These are phyloP conservation scores for Macropis europaea DNA, from an alignment of 2,888 invertebrate genomes.

Conservation along the genomic window DNA sequence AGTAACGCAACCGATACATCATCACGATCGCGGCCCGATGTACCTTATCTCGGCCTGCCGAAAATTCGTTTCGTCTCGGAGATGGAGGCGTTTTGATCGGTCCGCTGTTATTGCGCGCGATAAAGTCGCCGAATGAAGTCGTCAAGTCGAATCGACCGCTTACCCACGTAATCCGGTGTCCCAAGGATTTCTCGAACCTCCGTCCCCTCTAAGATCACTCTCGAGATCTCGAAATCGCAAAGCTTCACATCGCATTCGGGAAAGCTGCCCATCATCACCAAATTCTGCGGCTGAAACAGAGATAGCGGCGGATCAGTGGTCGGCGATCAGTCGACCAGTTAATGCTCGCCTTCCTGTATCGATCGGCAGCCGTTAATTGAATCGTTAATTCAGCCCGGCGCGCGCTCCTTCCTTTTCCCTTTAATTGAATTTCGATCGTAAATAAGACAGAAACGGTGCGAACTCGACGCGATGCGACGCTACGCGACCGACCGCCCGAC, in stretches of 20 bases:
- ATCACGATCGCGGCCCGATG: slow-evolving; percentile 18
- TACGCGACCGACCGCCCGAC: neutral
- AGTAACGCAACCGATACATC: slow-evolving; percentile 20
- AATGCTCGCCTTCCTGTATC: slow-evolving; percentile 6
- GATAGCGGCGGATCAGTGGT: slow-evolving; percentile 9
- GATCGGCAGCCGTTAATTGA: slow-evolving; percentile 36
- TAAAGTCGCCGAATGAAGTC: neutral
- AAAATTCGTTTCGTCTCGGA: slow-evolving; percentile 14
- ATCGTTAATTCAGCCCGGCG: slow-evolving; percentile 12
- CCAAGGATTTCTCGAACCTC: slow-evolving; percentile 86
- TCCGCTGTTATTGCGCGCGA: neutral
- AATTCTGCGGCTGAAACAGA: slow-evolving; percentile 84
- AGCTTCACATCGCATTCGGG: slow-evolving; percentile 83
- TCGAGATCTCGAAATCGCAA: slow-evolving; percentile 84
- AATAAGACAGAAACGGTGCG: slow-evolving; percentile 8
- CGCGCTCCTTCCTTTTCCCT: neutral
- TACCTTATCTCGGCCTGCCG: slow-evolving; percentile 19
- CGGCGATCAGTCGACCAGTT: neutral
- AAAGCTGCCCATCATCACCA: slow-evolving; percentile 83
- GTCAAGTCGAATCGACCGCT: slow-evolving; percentile 62
- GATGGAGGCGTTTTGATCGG: too few relatives aligned
- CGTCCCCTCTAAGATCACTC: slow-evolving; percentile 83
- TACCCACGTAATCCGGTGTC: slow-evolving; percentile 86
- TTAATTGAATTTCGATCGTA: slow-evolving; percentile 26
- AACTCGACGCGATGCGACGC: neutral